Percentiles rank a stretch among this genome's conserved stretches.
These are phyloP conservation scores for Drosophila lacteicornis DNA, from an alignment of 1,140 invertebrate species.

Conservation along the genomic window DNA sequence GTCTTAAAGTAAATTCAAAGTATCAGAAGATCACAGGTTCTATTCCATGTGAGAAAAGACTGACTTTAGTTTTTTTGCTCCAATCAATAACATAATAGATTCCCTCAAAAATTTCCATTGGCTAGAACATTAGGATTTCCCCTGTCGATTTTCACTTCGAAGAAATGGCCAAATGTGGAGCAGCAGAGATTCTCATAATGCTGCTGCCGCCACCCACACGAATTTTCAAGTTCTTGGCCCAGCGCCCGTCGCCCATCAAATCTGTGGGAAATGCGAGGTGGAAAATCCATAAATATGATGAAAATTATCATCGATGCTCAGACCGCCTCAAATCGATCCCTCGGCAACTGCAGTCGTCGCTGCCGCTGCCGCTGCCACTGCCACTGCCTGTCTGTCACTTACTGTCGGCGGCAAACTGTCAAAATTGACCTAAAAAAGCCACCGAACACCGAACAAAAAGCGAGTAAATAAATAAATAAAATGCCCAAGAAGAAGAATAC, in stretches of 20 bases:
- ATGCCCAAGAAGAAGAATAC: conserved; percentile 33
- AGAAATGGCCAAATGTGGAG: conserved; percentile 24
- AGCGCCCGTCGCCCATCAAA: conserved; percentile 65
- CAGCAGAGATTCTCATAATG: conserved; percentile 12
- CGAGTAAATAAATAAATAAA: conserved; percentile 29
- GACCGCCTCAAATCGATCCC: conserved; percentile 55
- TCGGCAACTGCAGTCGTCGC: conserved; percentile 33
- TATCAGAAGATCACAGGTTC: too few relatives aligned
- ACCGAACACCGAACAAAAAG: conserved; percentile 9
- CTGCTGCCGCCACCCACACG: conserved; percentile 21
- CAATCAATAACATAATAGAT: not conserved
- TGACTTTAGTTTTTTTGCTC: too few relatives aligned
- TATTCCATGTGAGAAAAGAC: too few relatives aligned
- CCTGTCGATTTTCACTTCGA: not conserved
- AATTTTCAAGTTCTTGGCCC: conserved; percentile 79
- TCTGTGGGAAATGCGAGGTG: not conserved
- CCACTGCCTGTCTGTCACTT: conserved; percentile 61
- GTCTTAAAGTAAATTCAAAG: not conserved
- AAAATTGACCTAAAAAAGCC: conserved; percentile 77
- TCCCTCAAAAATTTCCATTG: not conserved
- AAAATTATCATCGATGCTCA: conserved; percentile 41
- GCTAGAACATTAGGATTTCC: not conserved
- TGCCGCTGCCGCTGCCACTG: conserved; percentile 16
- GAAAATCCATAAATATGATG: conserved; percentile 23
- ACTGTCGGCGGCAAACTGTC: conserved; percentile 75